These are phyloP conservation scores for Sula dactylatra DNA, from an alignment of 2,113 vertebrate species.

Conservation along the genomic window DNA sequence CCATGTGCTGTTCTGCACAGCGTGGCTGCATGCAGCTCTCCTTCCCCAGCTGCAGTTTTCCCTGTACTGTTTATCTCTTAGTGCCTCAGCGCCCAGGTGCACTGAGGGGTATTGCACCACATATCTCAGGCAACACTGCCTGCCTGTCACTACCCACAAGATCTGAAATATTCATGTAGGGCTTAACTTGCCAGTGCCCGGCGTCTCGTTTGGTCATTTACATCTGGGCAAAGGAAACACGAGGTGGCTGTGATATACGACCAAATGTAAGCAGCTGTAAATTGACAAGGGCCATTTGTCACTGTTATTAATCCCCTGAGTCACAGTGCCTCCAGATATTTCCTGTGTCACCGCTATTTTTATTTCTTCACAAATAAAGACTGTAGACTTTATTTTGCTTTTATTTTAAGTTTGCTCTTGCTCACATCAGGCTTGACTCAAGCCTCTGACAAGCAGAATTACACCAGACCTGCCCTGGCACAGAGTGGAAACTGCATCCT, in stretches of 20 bases:
- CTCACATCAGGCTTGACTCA: background rate
- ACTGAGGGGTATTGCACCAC: accelerated
- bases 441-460: background rate
- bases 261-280: background rate
- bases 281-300: background rate
- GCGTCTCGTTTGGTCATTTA: background rate
- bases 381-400: background rate
- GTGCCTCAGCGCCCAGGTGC: accelerated
- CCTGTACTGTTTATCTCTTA: background rate
- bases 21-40: background rate
- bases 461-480: background rate
- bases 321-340: background rate
- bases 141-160: background rate
- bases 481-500: background rate
- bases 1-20: accelerated
- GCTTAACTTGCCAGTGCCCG: background rate
- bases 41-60: background rate
- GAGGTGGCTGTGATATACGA: background rate
- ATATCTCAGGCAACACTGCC: background rate
- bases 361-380: background rate
- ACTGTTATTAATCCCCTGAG: background rate
- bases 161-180: background rate
- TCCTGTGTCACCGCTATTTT: background rate
- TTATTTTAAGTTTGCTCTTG: background rate
- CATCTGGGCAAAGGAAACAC: background rate